These are phyloP conservation scores for Turdus rufiventris DNA, from an alignment of 2,113 vertebrate genomes.

Conservation along the genomic window DNA sequence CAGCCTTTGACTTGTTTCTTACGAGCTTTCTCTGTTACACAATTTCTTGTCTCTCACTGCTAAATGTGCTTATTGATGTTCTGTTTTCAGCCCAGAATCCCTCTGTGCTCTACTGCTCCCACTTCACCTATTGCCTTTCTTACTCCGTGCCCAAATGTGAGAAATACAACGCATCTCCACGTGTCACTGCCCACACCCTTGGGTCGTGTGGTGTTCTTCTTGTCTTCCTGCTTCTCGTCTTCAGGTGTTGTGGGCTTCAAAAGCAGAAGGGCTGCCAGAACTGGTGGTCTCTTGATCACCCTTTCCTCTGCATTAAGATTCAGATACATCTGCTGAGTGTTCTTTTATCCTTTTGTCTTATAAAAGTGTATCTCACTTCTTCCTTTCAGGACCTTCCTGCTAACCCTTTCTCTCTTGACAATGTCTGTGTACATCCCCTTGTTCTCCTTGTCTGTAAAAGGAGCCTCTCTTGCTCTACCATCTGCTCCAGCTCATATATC, in stretches of 20 bases:
- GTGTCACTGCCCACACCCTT: too few relatives aligned
- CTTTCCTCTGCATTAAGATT: background rate
- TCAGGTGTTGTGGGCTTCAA: background rate
- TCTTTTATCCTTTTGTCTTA: background rate
- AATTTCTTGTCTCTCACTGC: background rate
- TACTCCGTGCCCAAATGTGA: background rate
- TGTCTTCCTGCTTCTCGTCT: background rate
- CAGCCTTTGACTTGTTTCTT: background rate
- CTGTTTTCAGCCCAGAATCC: background rate
- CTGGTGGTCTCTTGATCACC: background rate
- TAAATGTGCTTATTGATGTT: background rate
- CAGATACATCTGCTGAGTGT: background rate
- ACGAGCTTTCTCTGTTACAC: background rate
- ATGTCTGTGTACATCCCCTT: background rate
- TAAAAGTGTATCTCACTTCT: background rate
- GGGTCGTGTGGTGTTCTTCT: accelerated
- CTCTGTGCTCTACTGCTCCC: background rate
- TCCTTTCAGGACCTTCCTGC: background rate
- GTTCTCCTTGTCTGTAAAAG: background rate
- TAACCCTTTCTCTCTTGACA: background rate
- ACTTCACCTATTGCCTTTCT: background rate
- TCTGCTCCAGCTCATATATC: background rate
- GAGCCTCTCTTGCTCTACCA: background rate
- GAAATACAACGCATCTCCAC: background rate
- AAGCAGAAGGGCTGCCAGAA: background rate